phyloP scores from a whole-genome alignment of 2,797 vertebrate genomes.

The Arnoldichthys spilopterus region DNA sequence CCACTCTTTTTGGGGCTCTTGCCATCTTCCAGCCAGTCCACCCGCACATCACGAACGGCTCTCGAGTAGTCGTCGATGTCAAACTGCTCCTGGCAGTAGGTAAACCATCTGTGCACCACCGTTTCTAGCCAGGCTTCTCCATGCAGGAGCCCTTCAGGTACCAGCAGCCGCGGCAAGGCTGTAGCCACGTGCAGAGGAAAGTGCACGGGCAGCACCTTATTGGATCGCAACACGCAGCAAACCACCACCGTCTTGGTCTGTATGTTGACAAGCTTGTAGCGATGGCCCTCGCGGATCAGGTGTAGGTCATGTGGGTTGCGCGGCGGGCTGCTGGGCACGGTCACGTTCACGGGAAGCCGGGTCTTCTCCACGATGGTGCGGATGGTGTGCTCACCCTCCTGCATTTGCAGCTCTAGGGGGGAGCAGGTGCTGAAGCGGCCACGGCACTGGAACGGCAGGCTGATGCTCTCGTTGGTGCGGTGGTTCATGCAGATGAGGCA shows the following conservation, averaged over 20 bases:
- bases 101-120: conserved; percentile 93
- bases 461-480: conserved; percentile 98
- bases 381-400: conserved; percentile 96
- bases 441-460: conserved; percentile 97
- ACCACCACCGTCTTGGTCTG: conserved; percentile 98
- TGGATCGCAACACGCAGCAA: conserved; percentile 88
- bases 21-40: conserved; percentile 92
- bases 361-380: conserved; percentile 98
- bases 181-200: conserved; percentile 90
- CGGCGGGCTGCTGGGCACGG: conserved; percentile 89
- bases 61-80: conserved; percentile 97
- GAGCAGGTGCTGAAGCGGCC: conserved; percentile 97
- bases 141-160: conserved; percentile 90
- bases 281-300: conserved; percentile 94
- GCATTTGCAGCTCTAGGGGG: conserved; percentile 96
- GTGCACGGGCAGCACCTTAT: conserved; percentile 92
- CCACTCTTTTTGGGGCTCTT: conserved; percentile 90
- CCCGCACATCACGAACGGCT: conserved; percentile 91
- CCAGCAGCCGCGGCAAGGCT: conserved; percentile 82
- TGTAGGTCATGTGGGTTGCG: conserved; percentile 96
- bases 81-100: conserved; percentile 94
- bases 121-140: conserved; percentile 91
- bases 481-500: conserved; percentile 99
- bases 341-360: conserved; percentile 93
- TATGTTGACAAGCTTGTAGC: conserved; percentile 97